Conservation (phyloP, 2,888 invertebrate genomes). For the Anoplius nigerrimus region DNA sequence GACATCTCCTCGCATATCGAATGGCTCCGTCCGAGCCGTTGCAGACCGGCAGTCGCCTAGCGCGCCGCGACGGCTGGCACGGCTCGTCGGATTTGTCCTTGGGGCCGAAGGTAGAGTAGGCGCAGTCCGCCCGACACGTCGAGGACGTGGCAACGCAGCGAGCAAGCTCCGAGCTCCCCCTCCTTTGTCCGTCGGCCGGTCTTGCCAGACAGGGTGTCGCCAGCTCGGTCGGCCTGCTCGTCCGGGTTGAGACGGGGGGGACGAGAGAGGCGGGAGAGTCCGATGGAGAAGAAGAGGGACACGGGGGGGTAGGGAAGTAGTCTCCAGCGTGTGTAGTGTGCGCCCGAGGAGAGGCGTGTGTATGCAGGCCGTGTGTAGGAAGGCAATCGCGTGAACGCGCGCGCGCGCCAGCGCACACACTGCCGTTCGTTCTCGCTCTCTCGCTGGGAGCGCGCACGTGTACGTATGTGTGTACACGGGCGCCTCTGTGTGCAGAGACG, state of each 20-base stretch:
- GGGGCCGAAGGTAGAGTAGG: slow-evolving; percentile 64
- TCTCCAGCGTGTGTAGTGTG: slow-evolving; percentile 35
- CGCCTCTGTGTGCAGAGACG: no score
- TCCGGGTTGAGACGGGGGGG: slow-evolving; percentile 58
- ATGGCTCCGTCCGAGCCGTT: not conserved
- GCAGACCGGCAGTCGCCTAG: slow-evolving; percentile 61
- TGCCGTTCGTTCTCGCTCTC: no score
- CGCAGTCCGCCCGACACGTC: slow-evolving; percentile 46
- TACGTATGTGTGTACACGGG: no score
- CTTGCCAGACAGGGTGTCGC: slow-evolving; percentile 97
- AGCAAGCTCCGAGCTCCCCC: slow-evolving; percentile 61
- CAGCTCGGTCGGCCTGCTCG: slow-evolving; percentile 87
- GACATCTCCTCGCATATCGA: not conserved
- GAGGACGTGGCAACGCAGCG: slow-evolving; percentile 65
- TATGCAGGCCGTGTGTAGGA: no score
- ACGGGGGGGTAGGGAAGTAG: slow-evolving; percentile 38
- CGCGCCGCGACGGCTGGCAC: slow-evolving; percentile 73
- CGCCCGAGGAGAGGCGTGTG: slow-evolving; percentile 33
- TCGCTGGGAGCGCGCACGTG: no score
- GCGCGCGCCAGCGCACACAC: no score
- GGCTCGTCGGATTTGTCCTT: slow-evolving; percentile 73
- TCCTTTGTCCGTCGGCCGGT: slow-evolving; percentile 79
- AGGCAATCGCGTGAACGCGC: no score
- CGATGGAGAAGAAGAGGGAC: slow-evolving; percentile 34
- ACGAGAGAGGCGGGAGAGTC: slow-evolving; percentile 35